These are phyloP conservation scores for Drosophila novamexicana DNA, from an alignment of 1,140 invertebrate genomes.

Conservation along the genomic window DNA sequence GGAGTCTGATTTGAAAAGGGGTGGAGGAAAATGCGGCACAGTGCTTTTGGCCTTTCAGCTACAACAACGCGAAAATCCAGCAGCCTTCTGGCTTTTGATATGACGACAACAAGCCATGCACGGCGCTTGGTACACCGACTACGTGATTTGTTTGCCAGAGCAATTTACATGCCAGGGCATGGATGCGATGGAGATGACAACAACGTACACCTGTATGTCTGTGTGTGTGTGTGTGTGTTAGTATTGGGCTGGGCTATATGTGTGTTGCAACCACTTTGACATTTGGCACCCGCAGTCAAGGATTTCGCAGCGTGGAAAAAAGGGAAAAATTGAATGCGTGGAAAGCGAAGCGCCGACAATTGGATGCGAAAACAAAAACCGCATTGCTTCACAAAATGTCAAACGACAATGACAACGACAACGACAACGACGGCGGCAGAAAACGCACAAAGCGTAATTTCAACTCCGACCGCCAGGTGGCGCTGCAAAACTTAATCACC, in stretches of 20 bases:
- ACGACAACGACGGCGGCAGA: not conserved
- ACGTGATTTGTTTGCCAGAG: slow-evolving; percentile 76
- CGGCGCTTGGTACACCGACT: slow-evolving; percentile 46
- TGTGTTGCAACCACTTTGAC: slow-evolving; percentile 56
- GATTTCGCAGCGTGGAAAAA: slow-evolving; percentile 11
- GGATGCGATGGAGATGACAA: slow-evolving; percentile 53
- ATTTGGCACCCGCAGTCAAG: slow-evolving; percentile 59
- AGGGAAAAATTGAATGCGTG: slow-evolving; percentile 27
- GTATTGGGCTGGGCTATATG: not conserved
- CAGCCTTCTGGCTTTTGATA: slow-evolving; percentile 72
- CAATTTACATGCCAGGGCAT: slow-evolving; percentile 70
- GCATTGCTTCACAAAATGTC: slow-evolving; percentile 42
- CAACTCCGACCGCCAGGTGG: slow-evolving; percentile 58
- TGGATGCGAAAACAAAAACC: slow-evolving; percentile 48
- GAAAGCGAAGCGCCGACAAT: slow-evolving; percentile 23
- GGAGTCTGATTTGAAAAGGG: not conserved
- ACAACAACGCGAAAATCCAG: slow-evolving; percentile 66
- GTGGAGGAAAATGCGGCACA: slow-evolving; percentile 1
- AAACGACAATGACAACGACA: slow-evolving; percentile 12
- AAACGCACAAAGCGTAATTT: slow-evolving; percentile 40
- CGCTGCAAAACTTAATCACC: slow-evolving; percentile 64
- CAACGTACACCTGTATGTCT: slow-evolving; percentile 15
- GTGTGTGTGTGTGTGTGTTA: slow-evolving; percentile 30
- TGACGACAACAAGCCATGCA: slow-evolving; percentile 58
- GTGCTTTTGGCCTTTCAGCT: slow-evolving; percentile 68